phyloP scores from a whole-genome alignment of 2,113 vertebrate species.

The Mormoops blainvillei region DNA sequence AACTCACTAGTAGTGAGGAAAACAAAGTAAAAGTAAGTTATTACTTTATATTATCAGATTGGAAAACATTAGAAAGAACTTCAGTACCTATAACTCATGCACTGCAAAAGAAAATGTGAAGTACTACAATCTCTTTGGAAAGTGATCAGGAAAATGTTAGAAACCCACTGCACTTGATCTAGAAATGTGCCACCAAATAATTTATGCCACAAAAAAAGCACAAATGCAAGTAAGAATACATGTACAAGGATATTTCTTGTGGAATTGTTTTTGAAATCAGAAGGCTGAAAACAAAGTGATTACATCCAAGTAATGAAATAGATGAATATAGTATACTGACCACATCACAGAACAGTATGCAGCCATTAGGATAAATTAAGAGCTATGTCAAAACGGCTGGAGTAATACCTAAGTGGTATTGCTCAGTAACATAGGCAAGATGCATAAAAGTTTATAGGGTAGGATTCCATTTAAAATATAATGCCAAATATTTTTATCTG shows the following conservation, averaged over 20 bases:
- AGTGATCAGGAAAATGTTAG: not conserved
- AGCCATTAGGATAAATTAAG: not conserved
- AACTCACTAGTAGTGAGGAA: not conserved
- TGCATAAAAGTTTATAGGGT: not conserved
- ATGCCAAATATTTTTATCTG: not conserved
- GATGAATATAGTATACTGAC: not conserved
- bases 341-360: not conserved
- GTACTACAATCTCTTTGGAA: not conserved
- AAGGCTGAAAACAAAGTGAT: not conserved
- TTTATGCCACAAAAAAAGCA: not conserved
- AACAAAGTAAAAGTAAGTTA: not conserved
- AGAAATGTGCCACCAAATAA: not conserved
- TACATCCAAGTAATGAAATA: not conserved
- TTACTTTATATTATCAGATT: not conserved
- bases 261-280: not conserved
- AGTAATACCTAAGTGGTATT: not conserved
- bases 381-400: not conserved
- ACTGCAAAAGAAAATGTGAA: not conserved
- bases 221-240: not conserved
- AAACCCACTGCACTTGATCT: not conserved
- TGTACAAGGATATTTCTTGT: not conserved
- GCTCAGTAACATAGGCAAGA: not conserved
- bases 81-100: not conserved
- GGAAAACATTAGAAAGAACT: constrained; percentile 6
- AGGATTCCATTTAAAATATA: not conserved